Percentiles rank a stretch among this genome's conserved stretches.
Conservation (phyloP, 2,888 invertebrate genomes). For the Coelogynopora nodosa region DNA sequence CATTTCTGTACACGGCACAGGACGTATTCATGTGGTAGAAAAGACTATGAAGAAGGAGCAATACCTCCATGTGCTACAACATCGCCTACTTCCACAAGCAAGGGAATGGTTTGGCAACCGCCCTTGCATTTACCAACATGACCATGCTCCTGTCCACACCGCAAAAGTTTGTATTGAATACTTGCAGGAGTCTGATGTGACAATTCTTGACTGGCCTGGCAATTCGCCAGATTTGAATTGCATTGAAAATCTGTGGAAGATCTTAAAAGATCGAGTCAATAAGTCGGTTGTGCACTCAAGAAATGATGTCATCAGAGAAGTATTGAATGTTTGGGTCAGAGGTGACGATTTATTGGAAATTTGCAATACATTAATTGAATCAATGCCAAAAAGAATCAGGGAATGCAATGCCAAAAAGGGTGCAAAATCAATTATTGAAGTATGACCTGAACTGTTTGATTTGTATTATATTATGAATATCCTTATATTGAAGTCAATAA, state of each 20-base stretch:
- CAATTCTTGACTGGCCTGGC: not conserved
- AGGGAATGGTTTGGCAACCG: not conserved
- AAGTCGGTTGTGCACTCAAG: not conserved
- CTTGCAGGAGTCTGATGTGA: not conserved
- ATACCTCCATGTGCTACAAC: not conserved
- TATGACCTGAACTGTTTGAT: not conserved
- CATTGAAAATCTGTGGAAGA: constrained; percentile 51
- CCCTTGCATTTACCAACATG: not conserved
- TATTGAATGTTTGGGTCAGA: not conserved
- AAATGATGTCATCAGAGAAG: not conserved
- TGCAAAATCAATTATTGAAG: no score
- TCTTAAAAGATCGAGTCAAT: constrained; percentile 55
- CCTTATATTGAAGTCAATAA: not conserved
- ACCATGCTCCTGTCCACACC: not conserved
- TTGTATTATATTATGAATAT: not conserved
- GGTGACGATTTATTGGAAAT: not conserved
- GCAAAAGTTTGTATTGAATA: not conserved
- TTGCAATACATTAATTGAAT: not conserved
- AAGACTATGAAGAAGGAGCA: not conserved
- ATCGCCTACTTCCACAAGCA: not conserved
- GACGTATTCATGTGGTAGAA: not conserved
- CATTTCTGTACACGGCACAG: not conserved
- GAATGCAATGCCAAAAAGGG: not conserved
- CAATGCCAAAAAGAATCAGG: not conserved
- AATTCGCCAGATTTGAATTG: constrained; percentile 36